Evolutionary conservation across 2,888 invertebrate species (phyloP).

Genomic region (Vesta saturnalis): DNA sequence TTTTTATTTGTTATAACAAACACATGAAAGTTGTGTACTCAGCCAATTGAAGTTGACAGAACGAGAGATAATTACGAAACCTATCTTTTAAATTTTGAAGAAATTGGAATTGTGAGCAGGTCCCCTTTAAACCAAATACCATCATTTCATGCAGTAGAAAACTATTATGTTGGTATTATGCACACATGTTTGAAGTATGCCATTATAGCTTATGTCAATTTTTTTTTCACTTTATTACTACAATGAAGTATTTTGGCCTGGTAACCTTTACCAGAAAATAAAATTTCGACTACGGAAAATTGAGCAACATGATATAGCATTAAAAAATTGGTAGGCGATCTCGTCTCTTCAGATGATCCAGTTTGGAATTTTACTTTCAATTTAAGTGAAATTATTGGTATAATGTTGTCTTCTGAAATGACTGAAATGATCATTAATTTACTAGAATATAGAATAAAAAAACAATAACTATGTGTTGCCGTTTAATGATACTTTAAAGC

Average conservation of each 20-base stretch:
- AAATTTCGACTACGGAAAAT: constrained; percentile 35
- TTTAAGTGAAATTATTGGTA: constrained; percentile 42
- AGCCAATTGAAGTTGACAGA: no score
- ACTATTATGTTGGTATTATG: constrained; percentile 33
- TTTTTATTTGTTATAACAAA: no score
- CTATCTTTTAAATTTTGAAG: no score
- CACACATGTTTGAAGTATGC: constrained; percentile 21
- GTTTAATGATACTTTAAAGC: constrained; percentile 40
- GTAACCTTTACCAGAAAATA: constrained; percentile 25
- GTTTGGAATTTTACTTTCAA: constrained; percentile 42
- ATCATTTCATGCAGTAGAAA: constrained; percentile 36
- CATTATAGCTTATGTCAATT: constrained; percentile 19
- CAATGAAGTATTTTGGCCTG: constrained; percentile 33
- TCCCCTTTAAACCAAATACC: no score
- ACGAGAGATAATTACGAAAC: no score
- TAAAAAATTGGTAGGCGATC: constrained; percentile 38
- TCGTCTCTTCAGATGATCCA: constrained; percentile 40
- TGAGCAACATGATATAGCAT: background rate
- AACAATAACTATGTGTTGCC: constrained; percentile 28
- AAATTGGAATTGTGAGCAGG: no score
- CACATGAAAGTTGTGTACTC: no score
- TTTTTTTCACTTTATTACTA: constrained; percentile 19
- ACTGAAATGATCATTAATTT: constrained; percentile 24
- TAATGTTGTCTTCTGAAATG: constrained; percentile 32
- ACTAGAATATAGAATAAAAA: constrained; percentile 30